phyloP scores from a whole-genome alignment of 2,797 vertebrate species.

The Paramormyrops hopkinsi region DNA sequence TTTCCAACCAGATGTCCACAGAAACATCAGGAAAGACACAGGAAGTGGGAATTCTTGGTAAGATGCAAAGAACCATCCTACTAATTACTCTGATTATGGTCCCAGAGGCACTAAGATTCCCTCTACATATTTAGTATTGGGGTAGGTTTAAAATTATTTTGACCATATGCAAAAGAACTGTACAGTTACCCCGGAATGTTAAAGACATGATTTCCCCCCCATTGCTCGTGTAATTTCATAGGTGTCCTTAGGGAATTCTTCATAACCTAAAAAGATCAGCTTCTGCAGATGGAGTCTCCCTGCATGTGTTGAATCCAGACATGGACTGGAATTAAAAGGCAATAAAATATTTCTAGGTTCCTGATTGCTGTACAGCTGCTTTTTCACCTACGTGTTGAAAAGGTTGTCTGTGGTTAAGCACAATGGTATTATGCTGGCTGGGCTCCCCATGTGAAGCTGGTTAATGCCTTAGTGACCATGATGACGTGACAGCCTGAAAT shows the following conservation, averaged over 20 bases:
- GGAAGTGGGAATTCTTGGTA: neutral
- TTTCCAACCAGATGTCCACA: conserved; percentile 3
- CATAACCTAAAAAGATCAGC: neutral
- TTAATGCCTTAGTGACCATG: neutral
- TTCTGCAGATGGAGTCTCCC: neutral
- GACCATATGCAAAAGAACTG: neutral
- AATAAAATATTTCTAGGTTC: conserved; percentile 2
- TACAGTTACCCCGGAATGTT: neutral
- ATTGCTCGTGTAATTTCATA: neutral
- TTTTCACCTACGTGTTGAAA: neutral
- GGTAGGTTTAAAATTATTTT: neutral
- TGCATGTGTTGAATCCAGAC: neutral
- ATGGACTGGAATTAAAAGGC: neutral
- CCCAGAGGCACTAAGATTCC: neutral
- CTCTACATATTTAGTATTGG: neutral
- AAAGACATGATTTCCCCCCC: neutral
- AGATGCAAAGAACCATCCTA: neutral
- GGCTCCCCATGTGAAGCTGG: neutral
- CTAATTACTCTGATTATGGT: neutral
- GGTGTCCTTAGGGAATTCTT: neutral
- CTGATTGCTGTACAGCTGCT: neutral
- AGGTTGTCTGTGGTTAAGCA: neutral
- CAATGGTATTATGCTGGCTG: neutral
- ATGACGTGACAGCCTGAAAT: neutral
- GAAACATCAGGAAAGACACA: neutral